phyloP scores from a whole-genome alignment of 1,140 invertebrate species.

The Holcopasites calliopsidis region DNA sequence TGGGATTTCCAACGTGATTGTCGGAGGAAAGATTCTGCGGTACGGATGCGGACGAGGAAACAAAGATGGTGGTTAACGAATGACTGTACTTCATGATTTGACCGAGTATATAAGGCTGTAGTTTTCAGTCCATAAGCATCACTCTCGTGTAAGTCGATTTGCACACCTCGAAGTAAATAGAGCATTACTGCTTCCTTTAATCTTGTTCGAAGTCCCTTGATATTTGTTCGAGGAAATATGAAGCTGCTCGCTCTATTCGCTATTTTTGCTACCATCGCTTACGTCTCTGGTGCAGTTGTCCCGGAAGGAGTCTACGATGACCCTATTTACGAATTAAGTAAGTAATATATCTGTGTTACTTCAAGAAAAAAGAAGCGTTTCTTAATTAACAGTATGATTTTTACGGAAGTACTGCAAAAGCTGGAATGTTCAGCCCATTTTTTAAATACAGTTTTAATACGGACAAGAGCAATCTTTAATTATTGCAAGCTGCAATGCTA shows the following conservation, averaged over 20 bases:
- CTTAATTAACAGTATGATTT: too few relatives aligned
- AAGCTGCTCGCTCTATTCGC: slow-evolving; percentile 18
- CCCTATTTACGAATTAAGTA: slow-evolving; percentile 39
- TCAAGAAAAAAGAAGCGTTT: not conserved
- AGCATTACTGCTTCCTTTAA: not conserved
- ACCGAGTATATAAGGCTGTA: slow-evolving; percentile 31
- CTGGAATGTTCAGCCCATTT: too few relatives aligned
- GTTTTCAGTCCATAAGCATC: not conserved
- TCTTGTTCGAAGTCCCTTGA: not conserved
- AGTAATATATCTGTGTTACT: not conserved
- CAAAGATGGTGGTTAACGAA: not conserved
- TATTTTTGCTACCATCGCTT: slow-evolving; percentile 1
- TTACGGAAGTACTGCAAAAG: too few relatives aligned
- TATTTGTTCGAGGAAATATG: slow-evolving; percentile 20
- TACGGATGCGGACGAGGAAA: not conserved
- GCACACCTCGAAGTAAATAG: not conserved
- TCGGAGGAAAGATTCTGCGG: not conserved
- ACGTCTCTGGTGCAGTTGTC: not conserved
- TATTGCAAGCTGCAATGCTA: too few relatives aligned
- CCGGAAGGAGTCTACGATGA: slow-evolving; percentile 23
- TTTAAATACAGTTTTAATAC: too few relatives aligned
- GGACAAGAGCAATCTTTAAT: too few relatives aligned
- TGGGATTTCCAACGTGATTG: not conserved
- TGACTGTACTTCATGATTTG: not conserved
- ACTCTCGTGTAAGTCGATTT: not conserved